Percentiles rank a stretch among this genome's conserved stretches.
Conservation (phyloP, 2,113 vertebrate genomes). For the Psilopogon haemacephalus region DNA sequence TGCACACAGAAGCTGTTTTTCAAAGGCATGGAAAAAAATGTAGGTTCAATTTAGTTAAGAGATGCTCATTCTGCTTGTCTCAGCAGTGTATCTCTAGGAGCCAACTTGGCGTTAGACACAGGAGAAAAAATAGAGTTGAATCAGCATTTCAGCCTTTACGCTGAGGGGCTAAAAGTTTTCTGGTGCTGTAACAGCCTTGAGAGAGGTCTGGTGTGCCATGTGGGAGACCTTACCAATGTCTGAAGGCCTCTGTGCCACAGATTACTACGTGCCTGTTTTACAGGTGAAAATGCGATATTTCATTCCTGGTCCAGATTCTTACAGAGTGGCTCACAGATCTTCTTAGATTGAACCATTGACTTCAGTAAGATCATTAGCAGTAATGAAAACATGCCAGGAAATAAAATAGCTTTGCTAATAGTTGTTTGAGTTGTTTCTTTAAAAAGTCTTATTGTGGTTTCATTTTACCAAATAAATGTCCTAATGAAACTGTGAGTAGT, state of each 20-base stretch:
- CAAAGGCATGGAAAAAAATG: background rate
- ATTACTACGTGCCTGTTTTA: background rate
- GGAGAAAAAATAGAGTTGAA: background rate
- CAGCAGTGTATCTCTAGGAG: background rate
- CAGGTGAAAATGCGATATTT: background rate
- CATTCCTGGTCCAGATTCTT: background rate
- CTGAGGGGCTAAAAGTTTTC: background rate
- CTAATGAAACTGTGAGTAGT: constrained; percentile 28
- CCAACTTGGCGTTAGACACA: background rate
- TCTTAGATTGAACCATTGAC: background rate
- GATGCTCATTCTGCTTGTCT: background rate
- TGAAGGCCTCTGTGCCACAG: background rate
- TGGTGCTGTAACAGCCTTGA: background rate
- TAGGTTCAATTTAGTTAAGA: background rate
- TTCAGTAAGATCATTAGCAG: background rate
- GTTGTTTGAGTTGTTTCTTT: background rate
- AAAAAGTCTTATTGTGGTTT: background rate
- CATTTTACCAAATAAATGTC: constrained; percentile 38
- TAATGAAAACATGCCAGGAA: background rate
- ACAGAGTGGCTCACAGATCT: background rate
- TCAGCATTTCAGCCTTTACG: background rate
- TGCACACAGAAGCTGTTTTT: background rate
- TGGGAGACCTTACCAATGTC: background rate
- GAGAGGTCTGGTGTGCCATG: background rate
- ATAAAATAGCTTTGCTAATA: background rate